A percentile compares a stretch with the other conserved stretches of the same genome.
phyloP scores from a whole-genome alignment of 1,140 invertebrate species.

The Drosophila arawakana region DNA sequence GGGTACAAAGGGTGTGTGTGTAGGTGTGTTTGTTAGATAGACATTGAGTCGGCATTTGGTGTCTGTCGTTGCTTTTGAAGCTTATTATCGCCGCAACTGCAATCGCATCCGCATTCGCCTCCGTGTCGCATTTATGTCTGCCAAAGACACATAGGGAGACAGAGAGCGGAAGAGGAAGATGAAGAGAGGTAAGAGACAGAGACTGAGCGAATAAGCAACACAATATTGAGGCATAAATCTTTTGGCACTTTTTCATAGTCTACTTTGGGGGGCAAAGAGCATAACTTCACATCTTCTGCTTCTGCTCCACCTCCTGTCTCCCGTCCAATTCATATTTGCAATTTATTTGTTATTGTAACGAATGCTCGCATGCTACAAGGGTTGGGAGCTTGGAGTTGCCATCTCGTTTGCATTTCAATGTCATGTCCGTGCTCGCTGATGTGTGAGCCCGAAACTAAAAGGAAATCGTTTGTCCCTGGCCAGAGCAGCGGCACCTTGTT shows the following conservation, averaged over 20 bases:
- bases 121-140: constrained; percentile 40
- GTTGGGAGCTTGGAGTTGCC: constrained; percentile 18
- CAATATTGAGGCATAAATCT: constrained; percentile 68
- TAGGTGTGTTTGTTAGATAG: constrained; percentile 4
- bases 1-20: neutral
- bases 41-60: constrained; percentile 21
- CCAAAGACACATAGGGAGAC: constrained; percentile 22
- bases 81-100: constrained; percentile 73
- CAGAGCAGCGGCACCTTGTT: constrained; percentile 25
- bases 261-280: constrained; percentile 43
- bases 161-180: neutral
- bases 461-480: constrained; percentile 34
- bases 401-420: constrained; percentile 65
- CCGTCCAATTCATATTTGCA: constrained; percentile 38
- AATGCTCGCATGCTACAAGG: constrained; percentile 15
- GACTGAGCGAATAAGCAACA: neutral
- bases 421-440: constrained; percentile 31
- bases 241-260: constrained; percentile 72
- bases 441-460: constrained; percentile 26
- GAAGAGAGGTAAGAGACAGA: neutral
- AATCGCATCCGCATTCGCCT: constrained; percentile 48
- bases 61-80: constrained; percentile 34
- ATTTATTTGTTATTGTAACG: constrained; percentile 80
- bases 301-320: neutral
- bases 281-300: neutral